Base-by-base conservation (phyloP, 2,797 vertebrate genomes). In the Protosalanx chinensis region DNA sequence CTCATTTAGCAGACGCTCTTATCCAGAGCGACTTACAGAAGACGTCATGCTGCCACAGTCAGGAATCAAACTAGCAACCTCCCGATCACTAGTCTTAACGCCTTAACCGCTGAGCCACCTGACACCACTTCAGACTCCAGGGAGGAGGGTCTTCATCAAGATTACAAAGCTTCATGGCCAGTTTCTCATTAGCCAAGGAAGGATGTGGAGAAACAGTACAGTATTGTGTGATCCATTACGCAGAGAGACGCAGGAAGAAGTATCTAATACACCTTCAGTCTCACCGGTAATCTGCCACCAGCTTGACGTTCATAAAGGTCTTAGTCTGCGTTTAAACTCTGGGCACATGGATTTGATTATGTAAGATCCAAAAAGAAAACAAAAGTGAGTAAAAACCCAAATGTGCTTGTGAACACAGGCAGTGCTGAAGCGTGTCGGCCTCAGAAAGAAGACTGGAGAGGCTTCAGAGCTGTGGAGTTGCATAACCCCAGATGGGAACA, bases 401-500 rank as follows among this genome's bases (percentile, higher is more conserved):
- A 62, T 51, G 66, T 66, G 71, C 53, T 68, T 59, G 49, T 49
- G 13, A 3, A 70, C 53, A 53, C 20, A 66, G 74, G 70, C 80
- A 79, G 66, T 29, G 30, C 53, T 61, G 64, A 68, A 78, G 61
- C 68, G 62, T 61, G 68, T 72, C 68, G 64, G 74, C 72, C 12
- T 27, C 20, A 73, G n/a, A 37, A 37, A 68, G 67, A 67, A 77
- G 64, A 70, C 59, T 13, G 51, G 4, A 56, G 51, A 16, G 15
- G 51, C 16, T 71, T 59, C 53, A 72, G 46, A 61, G 59, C 56
- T 69, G 46, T 69, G 56, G 2, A 57, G 67, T 75, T 83, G 66
- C 62, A 49, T 79, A 79, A 77, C 76, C 49, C 57, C 74, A 72
- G 27, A 16, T 49, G 46, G 61, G 64, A 77, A 70, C 72, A 70